A percentile compares a stretch with the other conserved stretches of the same genome.
Conservation (phyloP, 2,113 vertebrate species). For the Hystrix cristata region DNA sequence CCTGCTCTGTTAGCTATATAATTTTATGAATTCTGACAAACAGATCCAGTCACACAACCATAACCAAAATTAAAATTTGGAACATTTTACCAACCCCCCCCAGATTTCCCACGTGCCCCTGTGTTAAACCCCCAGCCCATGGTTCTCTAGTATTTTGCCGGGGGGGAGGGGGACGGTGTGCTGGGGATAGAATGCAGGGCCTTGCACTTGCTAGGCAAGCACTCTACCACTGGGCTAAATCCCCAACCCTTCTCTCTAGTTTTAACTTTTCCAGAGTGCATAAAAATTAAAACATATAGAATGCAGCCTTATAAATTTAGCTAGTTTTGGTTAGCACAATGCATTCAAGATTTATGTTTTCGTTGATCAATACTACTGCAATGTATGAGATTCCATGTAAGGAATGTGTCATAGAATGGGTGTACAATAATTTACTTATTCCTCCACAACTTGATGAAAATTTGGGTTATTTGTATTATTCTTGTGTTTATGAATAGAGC, state of each 20-base stretch:
- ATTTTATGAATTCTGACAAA: conserved; percentile 41
- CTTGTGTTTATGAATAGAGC: no score
- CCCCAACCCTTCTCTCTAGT: not conserved
- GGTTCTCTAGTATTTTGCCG: no score
- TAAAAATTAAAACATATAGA: not conserved
- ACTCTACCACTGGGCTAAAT: not conserved
- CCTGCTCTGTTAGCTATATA: not conserved
- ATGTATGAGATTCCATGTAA: not conserved
- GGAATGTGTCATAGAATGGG: not conserved
- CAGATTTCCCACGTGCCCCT: not conserved
- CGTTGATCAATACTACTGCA: not conserved
- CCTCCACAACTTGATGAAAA: not conserved
- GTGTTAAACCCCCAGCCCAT: not conserved
- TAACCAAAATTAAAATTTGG: not conserved
- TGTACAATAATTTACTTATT: not conserved
- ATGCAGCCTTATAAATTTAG: not conserved
- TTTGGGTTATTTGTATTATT: not conserved
- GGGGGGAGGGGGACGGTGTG: no score
- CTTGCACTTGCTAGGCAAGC: no score
- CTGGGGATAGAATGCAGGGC: no score
- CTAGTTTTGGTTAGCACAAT: not conserved
- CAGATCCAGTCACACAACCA: not conserved
- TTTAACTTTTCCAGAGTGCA: not conserved
- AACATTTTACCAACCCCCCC: not conserved
- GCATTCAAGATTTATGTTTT: not conserved